Conservation (phyloP, 2,888 invertebrate species). For the Mimumesa dahlbomi region DNA sequence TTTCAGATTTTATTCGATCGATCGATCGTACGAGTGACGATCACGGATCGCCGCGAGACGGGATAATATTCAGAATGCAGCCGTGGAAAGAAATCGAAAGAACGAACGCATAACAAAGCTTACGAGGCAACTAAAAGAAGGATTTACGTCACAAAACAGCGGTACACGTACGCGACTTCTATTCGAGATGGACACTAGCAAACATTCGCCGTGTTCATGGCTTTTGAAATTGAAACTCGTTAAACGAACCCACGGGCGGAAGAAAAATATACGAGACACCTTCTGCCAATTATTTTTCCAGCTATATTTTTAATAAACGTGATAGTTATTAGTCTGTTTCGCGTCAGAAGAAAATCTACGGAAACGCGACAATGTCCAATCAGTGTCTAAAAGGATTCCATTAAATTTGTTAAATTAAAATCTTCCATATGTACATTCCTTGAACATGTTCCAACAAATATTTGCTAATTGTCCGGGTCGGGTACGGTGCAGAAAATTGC, state of each 20-base stretch:
- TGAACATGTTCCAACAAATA: too few species aligned
- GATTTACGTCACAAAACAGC: conserved; percentile 48
- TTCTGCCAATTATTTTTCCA: not conserved
- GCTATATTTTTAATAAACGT: not conserved
- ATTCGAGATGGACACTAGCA: conserved; percentile 36
- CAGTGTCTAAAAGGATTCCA: too few species aligned
- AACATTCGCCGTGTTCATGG: conserved; percentile 18
- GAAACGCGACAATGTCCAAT: not conserved
- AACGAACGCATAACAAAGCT: conserved; percentile 59
- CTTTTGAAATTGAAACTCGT: conserved; percentile 20
- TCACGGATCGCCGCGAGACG: conserved; percentile 27
- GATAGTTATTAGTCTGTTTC: not conserved
- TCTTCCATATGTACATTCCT: too few species aligned
- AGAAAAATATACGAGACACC: too few species aligned
- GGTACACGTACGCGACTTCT: conserved; percentile 43
- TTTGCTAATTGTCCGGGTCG: conserved; percentile 29
- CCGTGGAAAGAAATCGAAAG: conserved; percentile 48
- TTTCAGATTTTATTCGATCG: not conserved
- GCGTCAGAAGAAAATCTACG: too few species aligned
- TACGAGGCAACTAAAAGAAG: conserved; percentile 55
- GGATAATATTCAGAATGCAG: conserved; percentile 34
- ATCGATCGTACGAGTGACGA: conserved; percentile 23
- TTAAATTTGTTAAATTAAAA: too few species aligned
- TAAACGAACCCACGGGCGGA: conserved; percentile 23
- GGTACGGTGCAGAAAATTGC: conserved; percentile 53